Percentiles rank a stretch among this genome's conserved stretches.
phyloP scores from a whole-genome alignment of 2,797 vertebrate genomes.

The Poecilia velifera region DNA sequence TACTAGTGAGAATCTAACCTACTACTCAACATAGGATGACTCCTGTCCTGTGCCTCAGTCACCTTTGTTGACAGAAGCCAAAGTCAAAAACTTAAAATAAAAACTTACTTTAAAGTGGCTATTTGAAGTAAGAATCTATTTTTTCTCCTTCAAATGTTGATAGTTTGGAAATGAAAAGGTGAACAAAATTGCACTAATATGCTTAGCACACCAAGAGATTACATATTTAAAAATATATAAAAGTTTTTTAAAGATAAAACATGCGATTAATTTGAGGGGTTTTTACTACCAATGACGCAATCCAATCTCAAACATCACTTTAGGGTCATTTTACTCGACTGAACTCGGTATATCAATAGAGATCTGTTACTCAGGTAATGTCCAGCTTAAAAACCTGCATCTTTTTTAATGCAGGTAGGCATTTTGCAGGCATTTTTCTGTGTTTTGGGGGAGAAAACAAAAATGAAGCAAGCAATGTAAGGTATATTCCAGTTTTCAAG shows the following conservation, averaged over 20 bases:
- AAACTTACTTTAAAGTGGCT: not conserved
- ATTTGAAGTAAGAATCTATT: not conserved
- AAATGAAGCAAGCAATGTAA: not conserved
- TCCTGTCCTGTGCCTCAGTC: not conserved
- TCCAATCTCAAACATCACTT: not conserved
- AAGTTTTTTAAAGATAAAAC: not conserved
- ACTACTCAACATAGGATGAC: not conserved
- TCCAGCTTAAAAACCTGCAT: not conserved
- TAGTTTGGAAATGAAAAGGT: not conserved
- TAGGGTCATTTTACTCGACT: not conserved
- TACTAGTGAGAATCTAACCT: not conserved
- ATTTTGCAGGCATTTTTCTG: not conserved
- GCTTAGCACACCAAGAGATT: too few species aligned
- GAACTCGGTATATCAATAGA: not conserved
- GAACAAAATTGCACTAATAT: not conserved
- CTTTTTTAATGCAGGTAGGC: not conserved
- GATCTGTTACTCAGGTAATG: not conserved
- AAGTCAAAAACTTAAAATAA: not conserved
- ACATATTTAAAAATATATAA: not conserved
- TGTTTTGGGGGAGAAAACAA: not conserved
- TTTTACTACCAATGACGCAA: not conserved
- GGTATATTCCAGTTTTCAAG: not conserved
- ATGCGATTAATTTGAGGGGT: not conserved
- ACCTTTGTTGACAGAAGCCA: not conserved
- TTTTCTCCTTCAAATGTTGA: not conserved